These are phyloP conservation scores for Mus minutoides DNA, from an alignment of 2,797 vertebrate genomes.

Conservation along the genomic window DNA sequence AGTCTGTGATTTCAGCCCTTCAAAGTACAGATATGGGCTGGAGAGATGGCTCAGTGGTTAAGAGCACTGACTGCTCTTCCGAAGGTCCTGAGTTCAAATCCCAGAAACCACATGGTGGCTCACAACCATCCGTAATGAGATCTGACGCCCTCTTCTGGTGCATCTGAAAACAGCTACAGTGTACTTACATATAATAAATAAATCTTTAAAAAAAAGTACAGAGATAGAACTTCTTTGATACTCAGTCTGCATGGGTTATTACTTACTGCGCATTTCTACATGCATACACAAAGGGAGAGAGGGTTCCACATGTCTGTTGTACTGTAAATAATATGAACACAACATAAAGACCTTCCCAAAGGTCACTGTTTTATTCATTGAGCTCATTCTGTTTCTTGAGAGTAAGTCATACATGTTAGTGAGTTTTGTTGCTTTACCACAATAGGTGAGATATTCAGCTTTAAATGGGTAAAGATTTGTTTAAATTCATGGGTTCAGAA, in stretches of 20 bases:
- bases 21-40: too few species aligned
- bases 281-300: neutral
- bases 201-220: too few species aligned
- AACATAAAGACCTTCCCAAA: neutral
- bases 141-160: too few species aligned
- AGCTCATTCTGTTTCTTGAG: neutral
- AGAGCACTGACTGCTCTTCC: too few species aligned
- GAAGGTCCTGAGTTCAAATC: too few species aligned
- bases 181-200: too few species aligned
- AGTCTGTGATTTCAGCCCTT: neutral
- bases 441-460: neutral
- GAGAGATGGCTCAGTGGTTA: too few species aligned
- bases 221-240: neutral
- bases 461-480: neutral
- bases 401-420: neutral
- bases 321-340: neutral
- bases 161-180: too few species aligned
- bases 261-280: neutral
- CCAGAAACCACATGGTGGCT: too few species aligned
- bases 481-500: neutral
- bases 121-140: too few species aligned
- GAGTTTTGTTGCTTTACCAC: neutral
- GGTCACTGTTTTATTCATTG: neutral
- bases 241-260: neutral
- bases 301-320: neutral